Base-by-base conservation (phyloP, 2,888 invertebrate genomes). In the Aleiodes leptofemur region DNA sequence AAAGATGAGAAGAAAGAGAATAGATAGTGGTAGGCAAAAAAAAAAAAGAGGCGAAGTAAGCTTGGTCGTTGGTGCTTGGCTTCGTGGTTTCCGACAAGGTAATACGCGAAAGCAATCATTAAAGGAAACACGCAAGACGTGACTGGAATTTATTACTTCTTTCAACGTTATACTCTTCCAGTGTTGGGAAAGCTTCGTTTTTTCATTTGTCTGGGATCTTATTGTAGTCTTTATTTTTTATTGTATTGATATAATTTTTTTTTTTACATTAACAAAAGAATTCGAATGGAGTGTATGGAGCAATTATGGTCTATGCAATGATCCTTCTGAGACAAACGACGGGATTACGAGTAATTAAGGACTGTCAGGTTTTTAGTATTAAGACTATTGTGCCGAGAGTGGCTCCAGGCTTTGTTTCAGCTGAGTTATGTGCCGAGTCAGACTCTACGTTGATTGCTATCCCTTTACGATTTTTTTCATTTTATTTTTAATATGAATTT, bases 131-230 rank as follows among this genome's bases (percentile, higher is more conserved):
- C 57, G 73, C 29, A 23, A 43, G 69, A 69, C 72, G 77, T 68
- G 77, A 74, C 74, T 43, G 59, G 61, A 68, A 72, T 76, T 77
- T 74, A 73, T 74, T 48, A 64, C 23, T 43, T 51, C 34, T 11
- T 57, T 29, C 5, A 23, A 16, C 9, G 43, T 57, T n/a, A 38
- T 38, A 34, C n/a, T 34, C 31, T 61, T 61, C 14, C n/a, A 13
- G 0, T 31, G 56, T 31, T 13, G 34, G 7, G 8, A 38, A 38
- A 5, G 38, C 43, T 8, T 7, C 6, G 9, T 9, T 43, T 34
- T 34, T 43, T 43, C 11, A 43, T 43, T 14, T 14, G 7, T 16
- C 34, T 38, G 34, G 11, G 61, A 38, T 4, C 38, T 38, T 14
- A 8, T 11, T 14, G 14, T 38, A 38, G 1, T 61, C 16, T 31